Evolutionary conservation across 2,113 vertebrate genomes (phyloP).

Genomic region (Embiotoca jacksoni): DNA sequence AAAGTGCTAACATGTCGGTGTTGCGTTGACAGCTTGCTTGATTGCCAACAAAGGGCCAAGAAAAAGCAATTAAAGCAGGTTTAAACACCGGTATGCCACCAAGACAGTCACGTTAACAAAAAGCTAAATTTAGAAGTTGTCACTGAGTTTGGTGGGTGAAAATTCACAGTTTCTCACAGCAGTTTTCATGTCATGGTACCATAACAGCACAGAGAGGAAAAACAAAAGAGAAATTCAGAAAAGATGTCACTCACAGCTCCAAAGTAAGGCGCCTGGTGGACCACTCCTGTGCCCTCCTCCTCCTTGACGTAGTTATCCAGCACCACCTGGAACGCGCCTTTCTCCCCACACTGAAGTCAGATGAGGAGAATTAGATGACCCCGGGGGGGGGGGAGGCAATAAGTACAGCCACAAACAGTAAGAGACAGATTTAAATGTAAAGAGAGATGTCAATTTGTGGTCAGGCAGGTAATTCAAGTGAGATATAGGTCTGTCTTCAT

Average conservation of each 20-base stretch:
- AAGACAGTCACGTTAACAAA: no score
- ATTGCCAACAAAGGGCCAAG: no score
- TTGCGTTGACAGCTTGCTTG: no score
- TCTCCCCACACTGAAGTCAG: slow-evolving; percentile 84
- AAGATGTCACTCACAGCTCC: slow-evolving; percentile 91
- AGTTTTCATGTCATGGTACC: no score
- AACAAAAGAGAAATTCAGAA: not conserved
- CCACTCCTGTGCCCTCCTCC: slow-evolving; percentile 96
- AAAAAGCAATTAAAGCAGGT: no score
- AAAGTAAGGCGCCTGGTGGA: slow-evolving; percentile 98
- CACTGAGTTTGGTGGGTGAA: no score
- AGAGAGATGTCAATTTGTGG: not conserved
- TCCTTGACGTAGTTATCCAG: slow-evolving; percentile 93
- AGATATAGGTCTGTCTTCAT: slow-evolving; percentile 10
- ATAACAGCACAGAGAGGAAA: not conserved
- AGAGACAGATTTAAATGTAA: not conserved
- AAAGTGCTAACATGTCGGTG: no score
- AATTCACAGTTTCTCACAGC: no score
- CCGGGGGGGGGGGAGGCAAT: not conserved
- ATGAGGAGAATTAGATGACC: slow-evolving; percentile 19
- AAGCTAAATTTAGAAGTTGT: no score
- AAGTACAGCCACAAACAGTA: slow-evolving; percentile 21
- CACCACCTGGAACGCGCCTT: slow-evolving; percentile 92
- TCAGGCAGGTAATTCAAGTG: slow-evolving; percentile 28
- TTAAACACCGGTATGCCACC: no score